These are phyloP conservation scores for Nannoperca australis DNA, from an alignment of 2,797 vertebrate genomes.

Conservation along the genomic window DNA sequence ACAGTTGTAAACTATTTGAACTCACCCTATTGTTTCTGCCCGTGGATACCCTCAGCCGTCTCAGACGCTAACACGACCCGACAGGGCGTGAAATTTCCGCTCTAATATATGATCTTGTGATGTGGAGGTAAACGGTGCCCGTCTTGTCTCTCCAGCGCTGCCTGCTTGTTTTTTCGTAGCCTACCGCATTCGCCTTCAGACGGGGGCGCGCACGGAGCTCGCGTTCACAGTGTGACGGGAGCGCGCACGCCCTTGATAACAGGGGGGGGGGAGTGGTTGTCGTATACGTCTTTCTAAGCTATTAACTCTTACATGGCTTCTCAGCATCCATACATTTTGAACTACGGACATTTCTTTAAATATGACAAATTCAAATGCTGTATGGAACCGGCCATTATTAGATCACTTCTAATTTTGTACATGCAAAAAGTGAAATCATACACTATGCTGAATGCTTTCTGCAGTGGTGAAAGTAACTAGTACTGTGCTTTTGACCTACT, in stretches of 20 bases:
- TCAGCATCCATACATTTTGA: background rate
- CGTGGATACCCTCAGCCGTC: constrained; percentile 59
- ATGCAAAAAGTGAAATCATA: background rate
- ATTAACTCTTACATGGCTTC: constrained; percentile 42
- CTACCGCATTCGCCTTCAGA: constrained; percentile 81
- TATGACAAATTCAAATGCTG: background rate
- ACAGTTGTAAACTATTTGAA: constrained; percentile 18
- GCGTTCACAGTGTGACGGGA: constrained; percentile 68
- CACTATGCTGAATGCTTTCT: background rate
- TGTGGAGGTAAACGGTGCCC: constrained; percentile 72
- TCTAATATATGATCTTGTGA: constrained; percentile 64
- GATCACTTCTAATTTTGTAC: background rate
- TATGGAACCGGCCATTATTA: too few species aligned
- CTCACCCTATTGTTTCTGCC: constrained; percentile 79
- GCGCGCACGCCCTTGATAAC: constrained; percentile 78
- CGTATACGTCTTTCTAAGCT: background rate
- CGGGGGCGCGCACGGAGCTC: constrained; percentile 77
- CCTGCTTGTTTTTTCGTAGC: constrained; percentile 77
- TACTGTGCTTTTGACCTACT: background rate
- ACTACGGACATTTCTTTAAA: background rate
- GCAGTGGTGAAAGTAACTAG: background rate
- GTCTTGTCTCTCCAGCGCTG: constrained; percentile 72
- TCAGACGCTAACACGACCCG: constrained; percentile 61
- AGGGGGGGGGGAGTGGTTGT: background rate
- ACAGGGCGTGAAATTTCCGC: constrained; percentile 71